Evolutionary conservation across 2,113 vertebrate genomes (phyloP).

Genomic region (Chaetops frenatus): DNA sequence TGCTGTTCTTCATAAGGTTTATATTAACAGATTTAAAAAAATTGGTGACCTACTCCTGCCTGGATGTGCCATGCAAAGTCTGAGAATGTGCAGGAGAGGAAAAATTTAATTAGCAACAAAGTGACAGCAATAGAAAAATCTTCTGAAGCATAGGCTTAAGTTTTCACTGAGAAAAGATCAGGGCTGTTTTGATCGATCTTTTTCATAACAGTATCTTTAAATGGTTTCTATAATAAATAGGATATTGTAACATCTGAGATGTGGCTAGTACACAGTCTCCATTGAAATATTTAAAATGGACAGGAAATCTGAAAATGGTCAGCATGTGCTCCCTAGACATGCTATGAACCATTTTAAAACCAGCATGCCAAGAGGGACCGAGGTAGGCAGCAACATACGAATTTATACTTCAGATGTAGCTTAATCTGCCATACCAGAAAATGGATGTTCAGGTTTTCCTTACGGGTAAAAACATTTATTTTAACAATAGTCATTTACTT

Average conservation of each 20-base stretch:
- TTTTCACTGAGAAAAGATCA: not conserved
- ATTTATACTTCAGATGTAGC: not conserved
- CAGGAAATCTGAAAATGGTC: not conserved
- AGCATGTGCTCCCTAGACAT: not conserved
- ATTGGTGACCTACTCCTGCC: not conserved
- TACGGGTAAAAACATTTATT: not conserved
- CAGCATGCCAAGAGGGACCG: not conserved
- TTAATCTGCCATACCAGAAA: not conserved
- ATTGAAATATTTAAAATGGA: not conserved
- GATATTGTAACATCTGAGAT: not conserved
- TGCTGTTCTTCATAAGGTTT: not conserved
- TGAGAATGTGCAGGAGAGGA: not conserved
- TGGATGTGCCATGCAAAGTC: not conserved
- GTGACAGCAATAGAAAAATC: not conserved
- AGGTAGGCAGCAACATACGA: fast-evolving
- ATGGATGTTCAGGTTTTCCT: not conserved
- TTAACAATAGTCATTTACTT: constrained; percentile 25
- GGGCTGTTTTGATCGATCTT: not conserved
- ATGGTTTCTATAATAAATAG: not conserved
- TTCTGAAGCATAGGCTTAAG: not conserved
- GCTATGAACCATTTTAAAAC: not conserved
- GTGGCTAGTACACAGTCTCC: not conserved
- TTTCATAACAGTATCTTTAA: not conserved
- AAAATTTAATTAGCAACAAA: not conserved
- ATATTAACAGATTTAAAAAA: not conserved